These are phyloP conservation scores for Pachyrhynchus sulphureomaculatus DNA, from an alignment of 1,140 invertebrate genomes.

Conservation along the genomic window DNA sequence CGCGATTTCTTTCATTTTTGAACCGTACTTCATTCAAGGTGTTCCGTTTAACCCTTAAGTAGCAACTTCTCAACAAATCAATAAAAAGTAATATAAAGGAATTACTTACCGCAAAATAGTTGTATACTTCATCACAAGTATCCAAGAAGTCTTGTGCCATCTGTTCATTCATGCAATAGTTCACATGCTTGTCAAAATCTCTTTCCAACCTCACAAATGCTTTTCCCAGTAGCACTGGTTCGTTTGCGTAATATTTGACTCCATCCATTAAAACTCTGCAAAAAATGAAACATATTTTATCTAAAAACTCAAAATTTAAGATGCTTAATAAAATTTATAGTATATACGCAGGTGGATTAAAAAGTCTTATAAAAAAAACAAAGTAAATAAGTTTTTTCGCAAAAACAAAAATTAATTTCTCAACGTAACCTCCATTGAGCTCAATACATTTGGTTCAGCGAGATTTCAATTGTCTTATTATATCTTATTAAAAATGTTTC, in stretches of 20 bases:
- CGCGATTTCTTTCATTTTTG: no score
- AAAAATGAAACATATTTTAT: constrained; percentile 33
- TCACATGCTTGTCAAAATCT: constrained; percentile 91
- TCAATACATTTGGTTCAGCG: no score
- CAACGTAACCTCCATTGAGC: no score
- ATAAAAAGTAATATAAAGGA: neutral
- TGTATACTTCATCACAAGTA: constrained; percentile 65
- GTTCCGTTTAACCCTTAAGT: no score
- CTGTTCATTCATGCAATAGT: constrained; percentile 85
- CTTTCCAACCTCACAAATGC: constrained; percentile 86
- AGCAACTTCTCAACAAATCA: neutral
- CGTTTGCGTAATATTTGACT: constrained; percentile 87
- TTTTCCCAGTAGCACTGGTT: constrained; percentile 82
- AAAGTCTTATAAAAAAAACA: no score
- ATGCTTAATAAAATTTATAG: neutral
- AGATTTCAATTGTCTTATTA: no score
- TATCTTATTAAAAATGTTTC: no score
- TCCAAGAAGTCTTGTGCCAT: constrained; percentile 78
- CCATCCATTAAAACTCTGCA: constrained; percentile 89
- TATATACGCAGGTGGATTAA: no score
- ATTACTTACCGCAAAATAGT: constrained; percentile 77
- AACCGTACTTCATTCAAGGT: no score
- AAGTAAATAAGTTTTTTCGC: no score
- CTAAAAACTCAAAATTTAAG: neutral
- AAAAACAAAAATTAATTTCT: no score